Evolutionary conservation across 2,888 invertebrate species (phyloP).

Genomic region (Hedya salicella): DNA sequence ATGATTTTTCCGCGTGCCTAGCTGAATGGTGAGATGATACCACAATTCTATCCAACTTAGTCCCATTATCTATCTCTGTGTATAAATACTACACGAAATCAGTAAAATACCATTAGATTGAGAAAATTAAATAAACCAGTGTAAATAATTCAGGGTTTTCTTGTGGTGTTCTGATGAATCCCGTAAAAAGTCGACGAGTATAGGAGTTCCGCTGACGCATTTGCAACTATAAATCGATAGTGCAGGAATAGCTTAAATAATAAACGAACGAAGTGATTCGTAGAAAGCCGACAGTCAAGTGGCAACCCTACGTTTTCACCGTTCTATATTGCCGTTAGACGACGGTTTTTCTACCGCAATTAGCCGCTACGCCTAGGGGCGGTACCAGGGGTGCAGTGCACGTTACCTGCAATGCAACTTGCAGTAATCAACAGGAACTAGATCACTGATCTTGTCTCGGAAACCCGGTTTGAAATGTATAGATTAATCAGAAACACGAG

Average conservation of each 20-base stretch:
- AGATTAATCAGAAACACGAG: background rate
- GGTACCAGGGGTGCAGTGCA: conserved; percentile 29
- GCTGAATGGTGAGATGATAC: too few species aligned
- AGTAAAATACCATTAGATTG: too few species aligned
- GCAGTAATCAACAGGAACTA: conserved; percentile 30
- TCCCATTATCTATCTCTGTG: too few species aligned
- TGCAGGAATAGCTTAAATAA: conserved; percentile 17
- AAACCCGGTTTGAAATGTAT: conserved; percentile 10
- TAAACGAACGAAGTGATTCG: conserved; percentile 9
- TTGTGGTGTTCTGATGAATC: too few species aligned
- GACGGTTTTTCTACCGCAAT: conserved; percentile 38
- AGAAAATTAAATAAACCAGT: too few species aligned
- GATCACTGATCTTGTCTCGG: conserved; percentile 15
- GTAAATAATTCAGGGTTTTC: too few species aligned
- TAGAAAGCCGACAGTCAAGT: conserved; percentile 19
- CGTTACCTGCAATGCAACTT: conserved; percentile 26
- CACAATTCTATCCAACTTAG: too few species aligned
- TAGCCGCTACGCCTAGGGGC: conserved; percentile 31
- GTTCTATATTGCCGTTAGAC: conserved; percentile 9
- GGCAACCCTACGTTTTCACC: conserved; percentile 14
- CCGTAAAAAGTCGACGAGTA: too few species aligned
- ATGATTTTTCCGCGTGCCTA: too few species aligned
- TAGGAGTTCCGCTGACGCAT: too few species aligned
- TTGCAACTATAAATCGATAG: too few species aligned
- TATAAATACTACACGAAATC: too few species aligned